These are phyloP conservation scores for Dendroctonus ponderosae DNA, from an alignment of 1,140 invertebrate species.

Conservation along the genomic window DNA sequence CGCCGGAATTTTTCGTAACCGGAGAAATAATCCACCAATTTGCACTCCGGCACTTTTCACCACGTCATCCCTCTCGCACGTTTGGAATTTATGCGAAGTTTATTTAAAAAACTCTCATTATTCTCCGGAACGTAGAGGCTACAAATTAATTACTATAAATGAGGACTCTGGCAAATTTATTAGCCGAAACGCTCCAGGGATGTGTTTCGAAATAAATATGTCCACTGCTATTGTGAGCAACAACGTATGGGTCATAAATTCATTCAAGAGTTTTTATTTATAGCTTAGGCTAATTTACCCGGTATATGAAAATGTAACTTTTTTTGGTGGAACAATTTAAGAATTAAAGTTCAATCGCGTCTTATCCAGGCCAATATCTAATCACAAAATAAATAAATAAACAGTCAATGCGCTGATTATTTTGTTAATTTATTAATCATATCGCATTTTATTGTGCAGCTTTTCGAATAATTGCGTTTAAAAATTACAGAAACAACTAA, in stretches of 20 bases:
- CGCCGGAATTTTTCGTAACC: no score
- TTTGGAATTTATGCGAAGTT: conserved; percentile 19
- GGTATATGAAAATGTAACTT: no score
- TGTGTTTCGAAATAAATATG: conserved; percentile 25
- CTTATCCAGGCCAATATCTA: no score
- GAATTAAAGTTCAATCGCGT: no score
- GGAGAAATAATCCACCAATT: conserved; percentile 17
- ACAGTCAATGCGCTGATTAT: no score
- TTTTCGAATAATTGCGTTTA: no score
- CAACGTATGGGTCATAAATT: conserved; percentile 3
- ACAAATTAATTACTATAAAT: conserved; percentile 28
- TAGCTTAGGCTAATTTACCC: background rate
- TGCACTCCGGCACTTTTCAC: background rate
- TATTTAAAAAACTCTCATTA: conserved; percentile 26
- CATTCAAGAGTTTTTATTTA: conserved; percentile 3
- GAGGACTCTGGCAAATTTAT: conserved; percentile 24
- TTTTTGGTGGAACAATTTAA: background rate
- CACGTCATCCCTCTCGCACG: conserved; percentile 11
- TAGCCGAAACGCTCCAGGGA: conserved; percentile 9
- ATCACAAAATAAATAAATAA: no score
- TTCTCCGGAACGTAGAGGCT: conserved; percentile 17
- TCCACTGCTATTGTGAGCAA: background rate
- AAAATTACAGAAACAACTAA: no score
- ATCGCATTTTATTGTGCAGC: no score
- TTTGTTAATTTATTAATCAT: no score